phyloP scores from a whole-genome alignment of 2,888 invertebrate species.

The Subacronicta megacephala region DNA sequence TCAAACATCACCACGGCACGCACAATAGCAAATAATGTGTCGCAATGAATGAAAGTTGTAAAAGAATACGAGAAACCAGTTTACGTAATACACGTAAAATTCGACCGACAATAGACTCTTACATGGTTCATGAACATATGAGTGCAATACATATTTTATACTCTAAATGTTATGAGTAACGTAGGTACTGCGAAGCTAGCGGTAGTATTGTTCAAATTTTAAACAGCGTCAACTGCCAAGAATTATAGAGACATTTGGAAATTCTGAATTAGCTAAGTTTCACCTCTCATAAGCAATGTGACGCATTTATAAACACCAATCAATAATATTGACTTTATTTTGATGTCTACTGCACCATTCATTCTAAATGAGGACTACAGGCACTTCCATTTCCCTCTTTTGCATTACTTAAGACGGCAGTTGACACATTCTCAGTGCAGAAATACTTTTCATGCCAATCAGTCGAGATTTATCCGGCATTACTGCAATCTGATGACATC shows the following conservation, averaged over 20 bases:
- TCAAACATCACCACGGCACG: constrained; percentile 55
- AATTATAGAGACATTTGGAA: constrained; percentile 35
- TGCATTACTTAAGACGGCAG: background rate
- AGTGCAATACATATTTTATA: constrained; percentile 55
- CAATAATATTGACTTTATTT: background rate
- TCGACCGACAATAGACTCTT: constrained; percentile 54
- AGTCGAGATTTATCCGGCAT: constrained; percentile 33
- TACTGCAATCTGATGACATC: constrained; percentile 49
- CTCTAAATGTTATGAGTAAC: constrained; percentile 38
- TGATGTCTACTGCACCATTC: too few relatives aligned
- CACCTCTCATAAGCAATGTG: constrained; percentile 33
- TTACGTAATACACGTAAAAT: constrained; percentile 65
- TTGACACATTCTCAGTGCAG: constrained; percentile 24
- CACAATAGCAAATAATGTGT: constrained; percentile 64
- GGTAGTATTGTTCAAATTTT: constrained; percentile 30
- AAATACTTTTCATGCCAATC: constrained; percentile 8
- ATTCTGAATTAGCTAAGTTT: constrained; percentile 39
- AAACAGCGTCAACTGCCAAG: constrained; percentile 44
- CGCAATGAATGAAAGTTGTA: constrained; percentile 74
- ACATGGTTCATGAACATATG: constrained; percentile 61
- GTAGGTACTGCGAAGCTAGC: background rate
- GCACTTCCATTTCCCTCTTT: background rate
- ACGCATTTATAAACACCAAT: constrained; percentile 1
- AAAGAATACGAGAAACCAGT: constrained; percentile 66
- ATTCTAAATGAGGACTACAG: background rate